phyloP scores from a whole-genome alignment of 2,113 vertebrate species.

The Tragulus kanchil region DNA sequence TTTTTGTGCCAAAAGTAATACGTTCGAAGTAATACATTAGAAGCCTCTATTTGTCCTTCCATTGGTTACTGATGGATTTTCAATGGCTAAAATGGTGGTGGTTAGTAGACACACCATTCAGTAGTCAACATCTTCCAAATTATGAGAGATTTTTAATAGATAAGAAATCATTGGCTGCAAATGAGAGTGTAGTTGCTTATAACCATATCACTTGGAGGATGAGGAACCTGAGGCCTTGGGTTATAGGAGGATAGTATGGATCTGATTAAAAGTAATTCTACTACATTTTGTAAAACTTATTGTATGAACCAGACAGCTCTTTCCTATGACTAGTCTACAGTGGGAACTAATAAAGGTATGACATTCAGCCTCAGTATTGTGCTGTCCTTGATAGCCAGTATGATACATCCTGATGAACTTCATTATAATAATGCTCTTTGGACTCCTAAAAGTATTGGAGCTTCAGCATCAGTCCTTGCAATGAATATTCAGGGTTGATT shows the following conservation, averaged over 20 bases:
- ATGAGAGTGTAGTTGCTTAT: neutral
- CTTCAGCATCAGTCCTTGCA: neutral
- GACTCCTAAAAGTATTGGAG: neutral
- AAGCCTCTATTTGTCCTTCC: slow-evolving; percentile 22
- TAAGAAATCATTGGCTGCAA: slow-evolving; percentile 1
- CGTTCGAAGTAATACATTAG: neutral
- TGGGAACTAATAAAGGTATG: neutral
- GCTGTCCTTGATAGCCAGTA: neutral
- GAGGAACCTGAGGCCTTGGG: neutral
- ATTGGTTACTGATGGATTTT: slow-evolving; percentile 6
- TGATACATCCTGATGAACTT: neutral
- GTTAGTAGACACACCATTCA: neutral
- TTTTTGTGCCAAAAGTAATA: neutral
- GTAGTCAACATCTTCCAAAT: slow-evolving; percentile 35
- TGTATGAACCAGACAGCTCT: slow-evolving; percentile 32
- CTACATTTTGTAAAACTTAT: neutral
- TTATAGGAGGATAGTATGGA: slow-evolving; percentile 2
- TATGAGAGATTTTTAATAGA: slow-evolving; percentile 13
- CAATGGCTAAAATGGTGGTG: neutral
- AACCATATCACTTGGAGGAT: slow-evolving; percentile 15
- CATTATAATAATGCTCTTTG: neutral
- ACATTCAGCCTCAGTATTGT: neutral
- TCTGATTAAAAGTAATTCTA: slow-evolving; percentile 53
- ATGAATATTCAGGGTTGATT: neutral
- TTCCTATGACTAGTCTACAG: slow-evolving; percentile 27